Conservation (phyloP, 2,888 invertebrate species). For the Chamaedrilus cognettii region DNA sequence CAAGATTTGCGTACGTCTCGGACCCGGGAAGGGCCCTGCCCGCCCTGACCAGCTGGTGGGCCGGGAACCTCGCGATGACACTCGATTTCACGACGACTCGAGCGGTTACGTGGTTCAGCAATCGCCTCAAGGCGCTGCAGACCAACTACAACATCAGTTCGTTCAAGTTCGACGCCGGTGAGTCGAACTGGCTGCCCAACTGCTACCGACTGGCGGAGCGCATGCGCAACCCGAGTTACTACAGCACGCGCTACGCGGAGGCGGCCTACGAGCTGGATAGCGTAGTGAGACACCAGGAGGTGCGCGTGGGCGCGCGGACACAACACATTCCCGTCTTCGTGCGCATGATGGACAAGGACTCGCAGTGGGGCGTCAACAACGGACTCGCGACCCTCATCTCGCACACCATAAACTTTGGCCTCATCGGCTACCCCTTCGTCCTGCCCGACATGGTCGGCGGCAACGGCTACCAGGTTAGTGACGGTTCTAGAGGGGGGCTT, state of each 20-base stretch:
- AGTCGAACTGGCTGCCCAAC: slow-evolving; percentile 41
- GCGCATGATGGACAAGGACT: slow-evolving; percentile 65
- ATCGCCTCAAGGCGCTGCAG: slow-evolving; percentile 45
- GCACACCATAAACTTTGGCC: slow-evolving; percentile 67
- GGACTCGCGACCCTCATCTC: slow-evolving; percentile 81
- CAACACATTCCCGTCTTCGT: slow-evolving; percentile 81
- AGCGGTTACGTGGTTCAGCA: slow-evolving; percentile 73
- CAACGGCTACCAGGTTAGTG: no score
- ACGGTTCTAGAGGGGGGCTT: no score
- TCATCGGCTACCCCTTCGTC: slow-evolving; percentile 87
- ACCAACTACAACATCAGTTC: slow-evolving; percentile 74
- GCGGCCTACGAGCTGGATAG: slow-evolving; percentile 30
- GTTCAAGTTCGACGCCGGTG: slow-evolving; percentile 81
- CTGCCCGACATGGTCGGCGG: slow-evolving; percentile 92
- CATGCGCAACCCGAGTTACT: slow-evolving; percentile 40
- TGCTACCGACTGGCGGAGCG: slow-evolving; percentile 35
- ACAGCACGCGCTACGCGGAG: slow-evolving; percentile 41
- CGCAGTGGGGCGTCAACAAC: slow-evolving; percentile 79
- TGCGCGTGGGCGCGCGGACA: slow-evolving; percentile 78
- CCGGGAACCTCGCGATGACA: slow-evolving; percentile 64
- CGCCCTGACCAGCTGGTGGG: slow-evolving; percentile 71
- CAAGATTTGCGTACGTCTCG: slow-evolving; percentile 4
- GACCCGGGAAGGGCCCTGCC: slow-evolving; percentile 4
- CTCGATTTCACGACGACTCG: slow-evolving; percentile 86
- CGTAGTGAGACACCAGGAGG: slow-evolving; percentile 66